Conservation (phyloP, 2,113 vertebrate species). For the Okapia johnstoni region DNA sequence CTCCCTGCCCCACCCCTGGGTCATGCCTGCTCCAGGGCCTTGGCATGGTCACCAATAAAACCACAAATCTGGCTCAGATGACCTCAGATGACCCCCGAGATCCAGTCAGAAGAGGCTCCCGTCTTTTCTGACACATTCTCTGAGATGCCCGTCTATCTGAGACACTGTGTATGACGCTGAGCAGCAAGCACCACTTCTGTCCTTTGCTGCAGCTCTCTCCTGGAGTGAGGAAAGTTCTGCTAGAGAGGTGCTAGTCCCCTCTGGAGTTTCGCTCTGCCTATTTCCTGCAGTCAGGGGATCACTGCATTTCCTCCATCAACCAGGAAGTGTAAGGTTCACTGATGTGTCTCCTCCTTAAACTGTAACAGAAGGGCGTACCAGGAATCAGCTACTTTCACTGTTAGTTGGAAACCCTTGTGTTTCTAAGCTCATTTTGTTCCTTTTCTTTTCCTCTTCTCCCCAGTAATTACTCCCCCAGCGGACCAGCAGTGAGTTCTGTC, state of each 20-base stretch:
- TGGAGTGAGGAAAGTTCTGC: not conserved
- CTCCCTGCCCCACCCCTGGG: not conserved
- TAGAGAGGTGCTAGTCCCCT: not conserved
- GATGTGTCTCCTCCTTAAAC: not conserved
- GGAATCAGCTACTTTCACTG: not conserved
- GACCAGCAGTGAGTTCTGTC: not conserved
- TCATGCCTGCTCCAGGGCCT: not conserved
- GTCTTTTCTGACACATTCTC: not conserved
- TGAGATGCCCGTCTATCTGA: not conserved
- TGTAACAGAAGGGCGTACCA: not conserved
- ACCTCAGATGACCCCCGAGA: not conserved
- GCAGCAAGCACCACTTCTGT: not conserved
- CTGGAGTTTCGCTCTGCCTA: not conserved
- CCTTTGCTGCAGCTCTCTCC: not conserved
- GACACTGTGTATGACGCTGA: not conserved
- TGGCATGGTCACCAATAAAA: not conserved
- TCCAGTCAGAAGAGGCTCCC: not conserved
- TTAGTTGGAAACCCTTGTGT: not conserved
- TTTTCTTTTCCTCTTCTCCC: not conserved
- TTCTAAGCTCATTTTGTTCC: not conserved
- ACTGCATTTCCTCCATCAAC: not conserved
- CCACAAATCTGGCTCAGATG: not conserved
- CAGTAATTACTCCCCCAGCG: not conserved
- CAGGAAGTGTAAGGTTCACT: not conserved
- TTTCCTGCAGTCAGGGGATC: not conserved